Evolutionary conservation across 2,888 invertebrate species (phyloP).

Genomic region (Oegoconia quadripuncta): DNA sequence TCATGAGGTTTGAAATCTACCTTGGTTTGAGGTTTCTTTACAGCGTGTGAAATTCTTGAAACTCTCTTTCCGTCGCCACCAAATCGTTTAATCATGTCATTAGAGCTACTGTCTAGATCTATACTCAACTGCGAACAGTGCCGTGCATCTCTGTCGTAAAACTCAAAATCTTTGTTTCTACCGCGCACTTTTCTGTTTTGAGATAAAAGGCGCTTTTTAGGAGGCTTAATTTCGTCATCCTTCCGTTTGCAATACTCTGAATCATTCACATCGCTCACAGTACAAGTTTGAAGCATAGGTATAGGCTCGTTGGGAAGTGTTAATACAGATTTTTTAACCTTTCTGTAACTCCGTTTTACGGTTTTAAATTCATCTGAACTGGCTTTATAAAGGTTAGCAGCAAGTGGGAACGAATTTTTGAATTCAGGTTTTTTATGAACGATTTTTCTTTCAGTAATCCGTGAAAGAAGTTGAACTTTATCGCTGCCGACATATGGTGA

Average conservation of each 20-base stretch:
- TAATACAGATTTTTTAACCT: constrained; percentile 57
- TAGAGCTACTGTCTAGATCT: constrained; percentile 51
- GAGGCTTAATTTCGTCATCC: constrained; percentile 25
- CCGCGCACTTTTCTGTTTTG: constrained; percentile 28
- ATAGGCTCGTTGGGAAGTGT: constrained; percentile 52
- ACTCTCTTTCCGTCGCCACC: constrained; percentile 37
- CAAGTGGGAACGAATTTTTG: constrained; percentile 49
- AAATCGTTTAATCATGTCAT: constrained; percentile 39
- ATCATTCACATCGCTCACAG: constrained; percentile 65
- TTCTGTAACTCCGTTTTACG: constrained; percentile 36
- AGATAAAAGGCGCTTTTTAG: constrained; percentile 34
- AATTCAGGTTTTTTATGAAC: constrained; percentile 41
- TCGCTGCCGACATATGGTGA: constrained; percentile 49
- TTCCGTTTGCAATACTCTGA: constrained; percentile 48
- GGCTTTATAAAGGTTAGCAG: constrained; percentile 56
- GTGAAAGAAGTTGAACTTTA: constrained; percentile 41
- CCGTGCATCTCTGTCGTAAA: constrained; percentile 47
- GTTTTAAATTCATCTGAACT: constrained; percentile 58
- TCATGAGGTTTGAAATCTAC: constrained; percentile 39
- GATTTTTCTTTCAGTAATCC: constrained; percentile 47
- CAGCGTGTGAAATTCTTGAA: constrained; percentile 13
- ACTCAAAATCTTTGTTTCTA: constrained; percentile 36
- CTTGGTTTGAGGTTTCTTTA: constrained; percentile 23
- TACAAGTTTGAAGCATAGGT: constrained; percentile 43
- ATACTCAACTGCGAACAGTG: constrained; percentile 47